phyloP scores from a whole-genome alignment of 2,888 invertebrate genomes.

The Catocala nupta region DNA sequence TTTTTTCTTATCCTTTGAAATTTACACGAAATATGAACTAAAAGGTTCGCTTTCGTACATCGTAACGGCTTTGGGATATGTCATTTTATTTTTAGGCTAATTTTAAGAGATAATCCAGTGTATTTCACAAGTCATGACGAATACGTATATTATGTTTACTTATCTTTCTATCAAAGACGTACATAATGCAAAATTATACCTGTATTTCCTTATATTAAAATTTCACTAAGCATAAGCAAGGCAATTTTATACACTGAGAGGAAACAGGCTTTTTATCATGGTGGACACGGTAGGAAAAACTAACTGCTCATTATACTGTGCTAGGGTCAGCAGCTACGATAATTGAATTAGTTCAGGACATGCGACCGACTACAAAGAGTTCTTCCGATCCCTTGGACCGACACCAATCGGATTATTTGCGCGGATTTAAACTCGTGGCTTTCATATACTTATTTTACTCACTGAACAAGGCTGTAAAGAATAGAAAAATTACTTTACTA shows the following conservation, averaged over 20 bases:
- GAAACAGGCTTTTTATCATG: slow-evolving; percentile 39
- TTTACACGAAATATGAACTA: slow-evolving; percentile 22
- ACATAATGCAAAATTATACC: no score
- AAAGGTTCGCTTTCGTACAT: slow-evolving; percentile 29
- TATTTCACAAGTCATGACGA: no score
- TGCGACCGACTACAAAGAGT: slow-evolving; percentile 73
- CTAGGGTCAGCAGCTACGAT: slow-evolving; percentile 60
- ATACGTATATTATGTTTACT: no score
- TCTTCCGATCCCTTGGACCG: slow-evolving; percentile 65
- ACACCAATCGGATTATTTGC: slow-evolving; percentile 78
- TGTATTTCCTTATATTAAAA: slow-evolving; percentile 6
- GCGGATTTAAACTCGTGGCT: slow-evolving; percentile 74
- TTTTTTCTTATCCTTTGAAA: slow-evolving; percentile 21
- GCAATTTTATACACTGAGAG: slow-evolving; percentile 19
- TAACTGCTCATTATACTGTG: slow-evolving; percentile 38
- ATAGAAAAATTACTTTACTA: slow-evolving; percentile 30
- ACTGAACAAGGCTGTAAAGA: slow-evolving; percentile 22
- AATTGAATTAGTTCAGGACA: slow-evolving; percentile 77
- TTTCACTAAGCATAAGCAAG: slow-evolving; percentile 23
- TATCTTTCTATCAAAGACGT: no score
- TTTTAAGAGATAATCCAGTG: background rate
- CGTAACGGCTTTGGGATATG: background rate
- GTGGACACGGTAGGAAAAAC: slow-evolving; percentile 33
- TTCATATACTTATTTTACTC: slow-evolving; percentile 9
- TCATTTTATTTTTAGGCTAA: slow-evolving; percentile 3